These are phyloP conservation scores for Tetraodon nigroviridis DNA, from an alignment of 2,113 vertebrate species.

Conservation along the genomic window DNA sequence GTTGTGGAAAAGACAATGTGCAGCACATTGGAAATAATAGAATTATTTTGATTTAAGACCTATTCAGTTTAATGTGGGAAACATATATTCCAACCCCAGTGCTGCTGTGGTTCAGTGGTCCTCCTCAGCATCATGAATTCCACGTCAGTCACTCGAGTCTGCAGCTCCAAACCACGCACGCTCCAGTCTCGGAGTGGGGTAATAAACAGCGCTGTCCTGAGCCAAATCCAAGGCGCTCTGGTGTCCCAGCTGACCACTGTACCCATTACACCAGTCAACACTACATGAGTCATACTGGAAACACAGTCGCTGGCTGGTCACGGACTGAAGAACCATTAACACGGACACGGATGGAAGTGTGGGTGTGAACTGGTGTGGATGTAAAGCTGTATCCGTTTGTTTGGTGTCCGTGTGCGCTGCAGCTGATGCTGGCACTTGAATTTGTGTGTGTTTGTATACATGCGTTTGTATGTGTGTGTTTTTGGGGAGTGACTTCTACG, in stretches of 20 bases:
- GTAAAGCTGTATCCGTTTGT: background rate
- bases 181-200: too few species aligned
- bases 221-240: constrained; percentile 3
- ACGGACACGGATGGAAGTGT: constrained; percentile 16
- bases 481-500: constrained; percentile 47
- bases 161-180: too few species aligned
- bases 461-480: constrained; percentile 6
- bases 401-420: background rate
- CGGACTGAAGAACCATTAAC: constrained; percentile 37
- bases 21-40: too few species aligned
- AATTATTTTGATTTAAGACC: too few species aligned
- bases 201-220: background rate
- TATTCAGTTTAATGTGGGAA: too few species aligned
- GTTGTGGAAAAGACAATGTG: too few species aligned
- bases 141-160: too few species aligned
- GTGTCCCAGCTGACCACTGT: constrained; percentile 32
- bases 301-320: constrained; percentile 26
- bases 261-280: constrained; percentile 38
- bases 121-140: too few species aligned
- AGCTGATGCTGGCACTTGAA: background rate
- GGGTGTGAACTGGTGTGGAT: background rate
- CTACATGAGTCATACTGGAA: constrained; percentile 37
- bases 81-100: too few species aligned
- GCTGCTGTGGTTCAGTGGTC: too few species aligned
- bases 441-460: background rate